Percentiles rank a stretch among this genome's conserved stretches.
phyloP scores from a whole-genome alignment of 2,888 invertebrate genomes.

The Flabesymbios commensalis region DNA sequence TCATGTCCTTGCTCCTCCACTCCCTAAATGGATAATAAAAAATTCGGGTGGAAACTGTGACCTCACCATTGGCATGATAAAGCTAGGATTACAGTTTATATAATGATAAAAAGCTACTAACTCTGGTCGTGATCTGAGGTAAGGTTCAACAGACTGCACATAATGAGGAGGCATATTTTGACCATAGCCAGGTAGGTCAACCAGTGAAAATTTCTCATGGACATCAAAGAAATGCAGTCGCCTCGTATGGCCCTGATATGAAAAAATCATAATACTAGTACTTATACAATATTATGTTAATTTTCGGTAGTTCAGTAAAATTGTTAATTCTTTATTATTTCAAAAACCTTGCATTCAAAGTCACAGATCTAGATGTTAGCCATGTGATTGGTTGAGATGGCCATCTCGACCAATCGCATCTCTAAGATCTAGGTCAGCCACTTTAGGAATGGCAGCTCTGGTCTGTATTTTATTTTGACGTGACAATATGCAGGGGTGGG shows the following conservation, averaged over 20 bases:
- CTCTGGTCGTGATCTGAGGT: constrained; percentile 48
- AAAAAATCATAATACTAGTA: constrained; percentile 9
- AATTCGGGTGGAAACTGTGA: no score
- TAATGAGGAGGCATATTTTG: constrained; percentile 55
- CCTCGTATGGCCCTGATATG: constrained; percentile 54
- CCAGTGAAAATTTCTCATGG: constrained; percentile 44
- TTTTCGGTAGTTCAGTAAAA: no score
- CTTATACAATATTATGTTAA: neutral
- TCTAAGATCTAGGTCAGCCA: no score
- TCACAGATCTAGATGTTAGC: neutral
- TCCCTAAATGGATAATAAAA: no score
- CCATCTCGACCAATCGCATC: no score
- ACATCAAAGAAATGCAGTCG: constrained; percentile 53
- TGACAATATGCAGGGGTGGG: no score
- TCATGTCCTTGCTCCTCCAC: no score
- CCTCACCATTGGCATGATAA: no score
- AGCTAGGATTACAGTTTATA: neutral
- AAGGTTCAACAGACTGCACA: constrained; percentile 50
- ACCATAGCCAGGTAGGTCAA: constrained; percentile 61
- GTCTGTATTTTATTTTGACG: no score
- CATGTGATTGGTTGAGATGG: no score
- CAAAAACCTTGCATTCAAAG: neutral
- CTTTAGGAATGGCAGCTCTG: no score
- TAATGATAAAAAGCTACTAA: constrained; percentile 26
- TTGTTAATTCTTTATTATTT: neutral